These are phyloP conservation scores for Tetranychus truncatus DNA, from an alignment of 2,888 invertebrate species.

Conservation along the genomic window DNA sequence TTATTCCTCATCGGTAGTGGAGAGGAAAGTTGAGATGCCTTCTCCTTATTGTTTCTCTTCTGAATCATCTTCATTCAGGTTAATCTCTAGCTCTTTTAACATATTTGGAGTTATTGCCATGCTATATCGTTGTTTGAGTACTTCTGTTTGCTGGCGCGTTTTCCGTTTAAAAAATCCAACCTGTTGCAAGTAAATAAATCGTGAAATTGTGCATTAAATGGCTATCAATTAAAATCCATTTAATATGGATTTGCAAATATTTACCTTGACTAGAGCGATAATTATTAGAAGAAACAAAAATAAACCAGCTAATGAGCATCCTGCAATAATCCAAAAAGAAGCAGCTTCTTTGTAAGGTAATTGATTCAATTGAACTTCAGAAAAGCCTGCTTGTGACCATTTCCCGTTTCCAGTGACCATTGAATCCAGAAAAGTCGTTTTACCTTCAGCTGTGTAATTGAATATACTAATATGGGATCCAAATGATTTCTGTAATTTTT, in stretches of 20 bases:
- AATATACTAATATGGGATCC: background rate
- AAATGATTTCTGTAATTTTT: background rate
- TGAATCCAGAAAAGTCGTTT: background rate
- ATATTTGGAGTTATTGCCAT: background rate
- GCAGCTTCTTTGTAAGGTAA: background rate
- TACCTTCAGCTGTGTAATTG: background rate
- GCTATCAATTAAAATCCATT: no score
- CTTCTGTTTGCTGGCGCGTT: background rate
- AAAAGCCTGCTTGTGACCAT: background rate
- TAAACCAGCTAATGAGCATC: background rate
- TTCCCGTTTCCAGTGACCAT: background rate
- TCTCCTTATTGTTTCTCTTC: no score
- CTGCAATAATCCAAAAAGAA: background rate
- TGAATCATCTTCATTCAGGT: background rate
- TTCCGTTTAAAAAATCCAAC: conserved; percentile 1
- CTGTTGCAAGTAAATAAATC: background rate
- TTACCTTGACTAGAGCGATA: background rate
- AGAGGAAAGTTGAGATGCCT: no score
- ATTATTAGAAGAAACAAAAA: background rate
- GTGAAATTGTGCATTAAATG: no score
- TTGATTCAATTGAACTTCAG: background rate
- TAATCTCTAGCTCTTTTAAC: background rate
- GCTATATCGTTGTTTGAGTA: background rate
- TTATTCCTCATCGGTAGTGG: no score
- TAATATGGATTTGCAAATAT: background rate